Base-by-base conservation (phyloP, 2,888 invertebrate genomes). In the Lottia scabra region DNA sequence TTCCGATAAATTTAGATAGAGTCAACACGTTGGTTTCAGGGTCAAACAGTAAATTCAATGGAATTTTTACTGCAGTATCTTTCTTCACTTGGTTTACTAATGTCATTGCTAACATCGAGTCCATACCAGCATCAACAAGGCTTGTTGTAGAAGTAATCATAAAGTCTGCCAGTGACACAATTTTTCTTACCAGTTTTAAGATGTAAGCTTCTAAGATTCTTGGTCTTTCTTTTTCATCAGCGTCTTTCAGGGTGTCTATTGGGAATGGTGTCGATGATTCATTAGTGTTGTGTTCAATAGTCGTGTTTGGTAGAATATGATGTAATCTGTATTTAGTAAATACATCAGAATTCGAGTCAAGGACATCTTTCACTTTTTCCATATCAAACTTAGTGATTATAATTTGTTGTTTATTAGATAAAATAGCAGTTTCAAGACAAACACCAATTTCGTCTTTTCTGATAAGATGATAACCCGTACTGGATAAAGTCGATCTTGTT, bases 81-180 rank as follows among this genome's bases (percentile, higher is more conserved):
- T 64, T 68, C 48, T 71, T 68, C 15, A 78, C 73, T 63, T 78
- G 70, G 26, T 69, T 73, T n/a, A 74, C 76, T 64, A 75, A 74
- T 27, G 78, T 76, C 78, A 80, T 80, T 16, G 78, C 81, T n/a
- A 78, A 71, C 75, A 82, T 80, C 19, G 82, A 82, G 67, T 82
- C 82, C 63, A 81, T 72, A 12, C 81, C 82, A 15, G 79, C 64
- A n/a, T 73, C 75, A 15, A 77, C 69, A 16, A 81, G 73, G 23
- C 64, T 69, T 15, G 72, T 66, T 16, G 78, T 76, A 26, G 67
- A 38, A 0, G 74, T 67, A 10, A 81, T 46, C 8, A 68, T 63
- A 8, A 65, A 68, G 6, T 71, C 73, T 13, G 81, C 80, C 3
- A 75, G 68, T 10, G 78, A 71, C 8, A 81, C 73, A 1, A 78